These are phyloP conservation scores for Bombus terrestris DNA, from an alignment of 1,140 invertebrate species.

Conservation along the genomic window DNA sequence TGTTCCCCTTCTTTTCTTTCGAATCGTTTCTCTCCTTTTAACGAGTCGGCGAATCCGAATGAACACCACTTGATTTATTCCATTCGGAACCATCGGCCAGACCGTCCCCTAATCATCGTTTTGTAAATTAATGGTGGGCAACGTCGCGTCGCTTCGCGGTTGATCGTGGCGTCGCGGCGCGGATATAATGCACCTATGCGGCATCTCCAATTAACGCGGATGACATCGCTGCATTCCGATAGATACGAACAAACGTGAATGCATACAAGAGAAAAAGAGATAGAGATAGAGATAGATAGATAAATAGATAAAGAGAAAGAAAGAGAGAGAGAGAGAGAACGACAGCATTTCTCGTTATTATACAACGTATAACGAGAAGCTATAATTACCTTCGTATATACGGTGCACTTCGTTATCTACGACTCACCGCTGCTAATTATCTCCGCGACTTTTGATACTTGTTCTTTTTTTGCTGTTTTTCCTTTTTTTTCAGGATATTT, in stretches of 20 bases:
- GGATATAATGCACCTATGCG: conserved; percentile 56
- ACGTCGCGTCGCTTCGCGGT: conserved; percentile 47
- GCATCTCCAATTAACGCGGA: conserved; percentile 65
- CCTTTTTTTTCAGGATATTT: neutral
- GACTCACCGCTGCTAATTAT: conserved; percentile 52
- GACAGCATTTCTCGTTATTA: conserved; percentile 56
- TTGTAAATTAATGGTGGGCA: conserved; percentile 66
- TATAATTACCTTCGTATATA: conserved; percentile 51
- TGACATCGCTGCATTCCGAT: conserved; percentile 63
- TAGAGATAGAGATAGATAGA: neutral
- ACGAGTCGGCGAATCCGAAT: conserved; percentile 47
- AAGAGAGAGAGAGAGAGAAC: neutral
- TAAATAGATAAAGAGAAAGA: neutral
- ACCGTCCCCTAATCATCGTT: conserved; percentile 55
- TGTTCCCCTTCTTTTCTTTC: neutral
- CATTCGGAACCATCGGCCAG: neutral
- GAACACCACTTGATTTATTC: conserved; percentile 47
- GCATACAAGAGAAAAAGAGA: neutral
- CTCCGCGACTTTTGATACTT: neutral
- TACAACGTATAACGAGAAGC: conserved; percentile 30
- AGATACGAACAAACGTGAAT: conserved; percentile 59
- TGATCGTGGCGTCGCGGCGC: conserved; percentile 45
- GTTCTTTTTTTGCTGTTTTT: neutral
- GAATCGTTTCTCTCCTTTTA: neutral
- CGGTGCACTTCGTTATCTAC: conserved; percentile 52